phyloP scores from a whole-genome alignment of 2,888 invertebrate species.

The Germaria angustata region DNA sequence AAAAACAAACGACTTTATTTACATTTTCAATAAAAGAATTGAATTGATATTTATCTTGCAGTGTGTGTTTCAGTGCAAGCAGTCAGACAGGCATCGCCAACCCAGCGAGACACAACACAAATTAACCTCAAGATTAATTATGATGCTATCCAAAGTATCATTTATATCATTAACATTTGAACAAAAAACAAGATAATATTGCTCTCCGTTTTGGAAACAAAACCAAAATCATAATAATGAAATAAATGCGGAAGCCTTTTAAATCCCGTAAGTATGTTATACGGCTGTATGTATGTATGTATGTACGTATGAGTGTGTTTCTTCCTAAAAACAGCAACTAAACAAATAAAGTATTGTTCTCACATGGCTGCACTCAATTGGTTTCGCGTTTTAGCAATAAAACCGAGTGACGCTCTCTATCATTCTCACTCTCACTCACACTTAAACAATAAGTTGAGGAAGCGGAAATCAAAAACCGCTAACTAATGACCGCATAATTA shows the following conservation, averaged over 20 bases:
- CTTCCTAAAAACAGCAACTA: slow-evolving; percentile 71
- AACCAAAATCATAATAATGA: slow-evolving; percentile 25
- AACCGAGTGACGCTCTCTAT: not conserved
- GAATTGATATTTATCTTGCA: slow-evolving; percentile 51
- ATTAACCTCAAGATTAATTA: slow-evolving; percentile 56
- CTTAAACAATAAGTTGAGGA: slow-evolving; percentile 4
- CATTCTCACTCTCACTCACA: not conserved
- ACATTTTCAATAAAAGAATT: slow-evolving; percentile 67
- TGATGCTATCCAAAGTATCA: slow-evolving; percentile 15
- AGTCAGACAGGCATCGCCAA: slow-evolving; percentile 7
- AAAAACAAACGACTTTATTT: slow-evolving; percentile 69
- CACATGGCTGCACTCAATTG: slow-evolving; percentile 76
- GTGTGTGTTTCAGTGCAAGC: not conserved
- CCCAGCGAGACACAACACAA: not conserved
- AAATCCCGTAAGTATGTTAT: slow-evolving; percentile 67
- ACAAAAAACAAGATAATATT: slow-evolving; percentile 39
- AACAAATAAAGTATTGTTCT: slow-evolving; percentile 76
- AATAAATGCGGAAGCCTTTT: slow-evolving; percentile 70
- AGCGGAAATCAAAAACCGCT: slow-evolving; percentile 38
- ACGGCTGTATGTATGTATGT: not conserved
- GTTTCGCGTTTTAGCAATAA: slow-evolving; percentile 71
- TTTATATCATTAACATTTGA: slow-evolving; percentile 48
- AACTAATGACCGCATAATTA: slow-evolving; percentile 59
- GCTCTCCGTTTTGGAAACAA: slow-evolving; percentile 39
- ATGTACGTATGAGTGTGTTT: not conserved